Percentiles rank a stretch among this genome's conserved stretches.
These are phyloP conservation scores for Epizoanthus stellaris DNA, from an alignment of 92 coral and sea anemone genomes.

Conservation along the genomic window DNA sequence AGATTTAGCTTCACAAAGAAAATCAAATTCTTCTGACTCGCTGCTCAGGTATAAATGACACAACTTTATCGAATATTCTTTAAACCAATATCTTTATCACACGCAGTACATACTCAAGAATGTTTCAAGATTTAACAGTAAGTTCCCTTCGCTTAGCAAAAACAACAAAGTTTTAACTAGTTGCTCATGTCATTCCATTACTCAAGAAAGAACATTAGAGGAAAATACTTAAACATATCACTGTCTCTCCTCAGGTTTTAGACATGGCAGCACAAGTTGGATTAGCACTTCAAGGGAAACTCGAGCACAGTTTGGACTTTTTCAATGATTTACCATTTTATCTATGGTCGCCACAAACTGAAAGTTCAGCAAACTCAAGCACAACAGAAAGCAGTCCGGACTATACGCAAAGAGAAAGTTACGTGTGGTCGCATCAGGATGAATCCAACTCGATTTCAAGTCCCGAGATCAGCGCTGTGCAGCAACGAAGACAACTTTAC, in stretches of 20 bases:
- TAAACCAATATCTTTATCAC: background rate
- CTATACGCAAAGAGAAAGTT: background rate
- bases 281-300: slow-evolving; percentile 33
- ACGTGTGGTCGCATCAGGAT: slow-evolving; percentile 3
- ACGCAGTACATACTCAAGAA: too few relatives aligned
- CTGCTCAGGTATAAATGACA: background rate
- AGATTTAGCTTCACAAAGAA: background rate
- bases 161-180: background rate
- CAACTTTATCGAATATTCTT: background rate
- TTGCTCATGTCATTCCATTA: background rate
- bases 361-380: background rate
- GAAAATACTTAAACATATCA: background rate
- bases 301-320: slow-evolving; percentile 22
- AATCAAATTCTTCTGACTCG: background rate
- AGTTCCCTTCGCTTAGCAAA: background rate
- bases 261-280: slow-evolving; percentile 39
- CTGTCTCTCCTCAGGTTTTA: background rate
- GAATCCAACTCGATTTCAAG: background rate
- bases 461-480: slow-evolving; percentile 1
- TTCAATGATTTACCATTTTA: slow-evolving; percentile 38
- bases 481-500: background rate
- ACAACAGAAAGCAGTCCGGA: slow-evolving; percentile 24
- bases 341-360: slow-evolving; percentile 33
- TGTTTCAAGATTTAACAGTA: background rate
- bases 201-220: background rate